A percentile compares a stretch with the other conserved stretches of the same genome.
Evolutionary conservation across 2,888 invertebrate species (phyloP).

Genomic region (Helleia helle): DNA sequence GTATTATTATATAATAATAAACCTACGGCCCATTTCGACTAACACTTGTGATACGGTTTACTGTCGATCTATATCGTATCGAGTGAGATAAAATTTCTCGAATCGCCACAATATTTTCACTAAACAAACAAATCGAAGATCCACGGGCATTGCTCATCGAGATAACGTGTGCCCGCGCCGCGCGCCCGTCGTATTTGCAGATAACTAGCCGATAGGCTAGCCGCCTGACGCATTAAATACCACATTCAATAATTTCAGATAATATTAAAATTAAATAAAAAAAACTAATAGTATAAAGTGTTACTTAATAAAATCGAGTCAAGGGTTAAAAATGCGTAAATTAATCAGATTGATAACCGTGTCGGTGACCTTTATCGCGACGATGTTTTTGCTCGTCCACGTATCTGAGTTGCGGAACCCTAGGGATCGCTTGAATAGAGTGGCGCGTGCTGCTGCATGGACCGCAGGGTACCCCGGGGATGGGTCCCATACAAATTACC

Average conservation of each 20-base stretch:
- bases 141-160: slow-evolving; percentile 15
- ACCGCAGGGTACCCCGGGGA: slow-evolving; percentile 11
- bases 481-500: neutral
- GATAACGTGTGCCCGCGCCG: slow-evolving; percentile 16
- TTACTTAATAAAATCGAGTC: too few species aligned
- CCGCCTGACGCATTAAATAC: neutral
- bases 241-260: neutral
- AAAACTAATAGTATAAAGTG: too few species aligned
- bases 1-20: too few species aligned
- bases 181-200: slow-evolving; percentile 10
- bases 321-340: slow-evolving; percentile 32
- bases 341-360: slow-evolving; percentile 29
- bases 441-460: slow-evolving; percentile 20
- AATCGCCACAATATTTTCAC: slow-evolving; percentile 1
- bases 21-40: too few species aligned
- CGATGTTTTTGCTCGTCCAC: slow-evolving; percentile 30
- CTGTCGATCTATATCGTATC: too few species aligned
- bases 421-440: slow-evolving; percentile 12
- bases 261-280: neutral
- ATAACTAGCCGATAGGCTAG: neutral
- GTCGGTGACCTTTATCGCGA: slow-evolving; percentile 27
- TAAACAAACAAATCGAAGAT: slow-evolving; percentile 11
- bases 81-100: too few species aligned
- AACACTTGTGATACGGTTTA: too few species aligned
- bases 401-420: slow-evolving; percentile 25